A percentile compares a stretch with the other conserved stretches of the same genome.
These are phyloP conservation scores for Setophaga petechia DNA, from an alignment of 2,113 vertebrate species.

Conservation along the genomic window DNA sequence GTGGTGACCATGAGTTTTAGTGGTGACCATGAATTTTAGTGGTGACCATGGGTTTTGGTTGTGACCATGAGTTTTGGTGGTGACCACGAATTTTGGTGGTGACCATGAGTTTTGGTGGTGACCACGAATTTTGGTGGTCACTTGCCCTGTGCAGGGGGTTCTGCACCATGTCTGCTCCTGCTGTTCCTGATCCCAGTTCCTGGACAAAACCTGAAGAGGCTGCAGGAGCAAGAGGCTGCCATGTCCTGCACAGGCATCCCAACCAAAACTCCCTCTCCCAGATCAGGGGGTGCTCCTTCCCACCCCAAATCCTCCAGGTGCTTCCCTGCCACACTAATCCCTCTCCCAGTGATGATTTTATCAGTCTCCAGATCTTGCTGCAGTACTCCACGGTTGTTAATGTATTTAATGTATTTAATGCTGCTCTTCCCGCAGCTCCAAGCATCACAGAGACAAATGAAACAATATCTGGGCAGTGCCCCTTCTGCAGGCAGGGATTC, in stretches of 20 bases:
- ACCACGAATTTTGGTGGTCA: background rate
- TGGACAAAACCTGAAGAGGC: background rate
- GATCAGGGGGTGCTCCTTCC: background rate
- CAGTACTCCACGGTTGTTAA: background rate
- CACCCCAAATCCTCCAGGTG: background rate
- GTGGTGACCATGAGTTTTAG: background rate
- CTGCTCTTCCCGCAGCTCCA: background rate
- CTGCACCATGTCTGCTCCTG: background rate
- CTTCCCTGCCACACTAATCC: accelerated
- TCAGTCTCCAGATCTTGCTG: background rate
- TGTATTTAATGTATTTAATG: background rate
- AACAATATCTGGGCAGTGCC: background rate
- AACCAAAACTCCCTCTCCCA: background rate
- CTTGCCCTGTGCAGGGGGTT: accelerated
- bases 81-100: too few relatives aligned
- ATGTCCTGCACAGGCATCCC: background rate
- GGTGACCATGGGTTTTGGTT: background rate
- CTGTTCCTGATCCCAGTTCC: accelerated
- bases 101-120: too few relatives aligned
- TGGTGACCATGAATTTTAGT: background rate
- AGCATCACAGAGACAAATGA: background rate
- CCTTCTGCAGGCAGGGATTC: background rate
- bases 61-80: background rate
- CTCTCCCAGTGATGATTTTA: background rate
- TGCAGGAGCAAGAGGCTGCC: background rate